Percentiles rank a stretch among this genome's conserved stretches.
phyloP scores from a whole-genome alignment of 2,113 vertebrate genomes.

The Euleptes europaea region DNA sequence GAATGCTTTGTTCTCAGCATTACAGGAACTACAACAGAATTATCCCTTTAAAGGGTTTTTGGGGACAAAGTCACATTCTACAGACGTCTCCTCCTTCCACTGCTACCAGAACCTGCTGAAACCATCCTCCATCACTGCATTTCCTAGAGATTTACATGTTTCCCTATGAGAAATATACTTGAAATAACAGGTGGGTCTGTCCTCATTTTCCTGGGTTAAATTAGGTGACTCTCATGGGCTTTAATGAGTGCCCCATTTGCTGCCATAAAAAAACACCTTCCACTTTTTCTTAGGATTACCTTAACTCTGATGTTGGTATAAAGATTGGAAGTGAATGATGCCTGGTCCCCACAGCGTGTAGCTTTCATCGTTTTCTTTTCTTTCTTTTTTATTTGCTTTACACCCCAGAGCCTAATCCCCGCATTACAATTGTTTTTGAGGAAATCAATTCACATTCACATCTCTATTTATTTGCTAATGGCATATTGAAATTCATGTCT shows the following conservation, averaged over 20 bases:
- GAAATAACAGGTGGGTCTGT: not conserved
- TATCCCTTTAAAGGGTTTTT: too few relatives aligned
- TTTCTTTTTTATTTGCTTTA: accelerated
- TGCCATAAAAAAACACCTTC: not conserved
- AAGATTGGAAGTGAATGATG: not conserved
- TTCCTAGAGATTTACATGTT: not conserved
- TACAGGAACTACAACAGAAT: too few relatives aligned
- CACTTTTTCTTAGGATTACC: not conserved
- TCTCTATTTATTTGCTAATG: not conserved
- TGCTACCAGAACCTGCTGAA: not conserved
- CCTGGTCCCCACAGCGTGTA: not conserved
- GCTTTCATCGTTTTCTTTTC: not conserved
- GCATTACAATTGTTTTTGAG: slow-evolving; percentile 20
- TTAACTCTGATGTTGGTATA: not conserved
- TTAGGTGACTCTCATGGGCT: not conserved
- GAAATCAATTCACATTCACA: slow-evolving; percentile 13
- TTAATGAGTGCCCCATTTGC: not conserved
- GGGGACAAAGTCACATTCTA: too few relatives aligned
- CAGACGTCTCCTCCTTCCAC: too few relatives aligned
- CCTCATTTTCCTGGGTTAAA: not conserved
- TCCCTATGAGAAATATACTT: not conserved
- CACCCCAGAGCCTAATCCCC: not conserved
- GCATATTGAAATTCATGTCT: slow-evolving; percentile 22
- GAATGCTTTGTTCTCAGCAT: too few relatives aligned
- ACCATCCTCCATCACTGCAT: not conserved